A percentile compares a stretch with the other conserved stretches of the same genome.
Evolutionary conservation across 2,888 invertebrate species (phyloP).

Genomic region (Mimas tiliae): DNA sequence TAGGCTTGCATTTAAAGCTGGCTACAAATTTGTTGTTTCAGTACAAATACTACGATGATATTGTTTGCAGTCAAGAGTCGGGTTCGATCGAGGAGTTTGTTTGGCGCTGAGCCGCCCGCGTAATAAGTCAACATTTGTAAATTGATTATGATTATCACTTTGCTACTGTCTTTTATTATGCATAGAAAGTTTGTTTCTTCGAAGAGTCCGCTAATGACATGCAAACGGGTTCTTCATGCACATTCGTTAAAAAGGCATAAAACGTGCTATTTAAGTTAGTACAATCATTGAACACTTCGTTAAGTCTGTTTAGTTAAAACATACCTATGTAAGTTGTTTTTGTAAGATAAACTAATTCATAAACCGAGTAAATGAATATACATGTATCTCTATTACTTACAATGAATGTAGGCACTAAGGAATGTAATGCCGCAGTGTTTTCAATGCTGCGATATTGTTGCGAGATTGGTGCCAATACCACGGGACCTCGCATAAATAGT

Average conservation of each 20-base stretch:
- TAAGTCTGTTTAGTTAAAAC: no score
- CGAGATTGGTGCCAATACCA: no score
- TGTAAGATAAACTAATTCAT: no score
- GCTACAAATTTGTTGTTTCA: slow-evolving; percentile 84
- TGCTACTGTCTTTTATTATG: slow-evolving; percentile 23
- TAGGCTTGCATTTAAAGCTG: slow-evolving; percentile 82
- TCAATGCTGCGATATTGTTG: no score
- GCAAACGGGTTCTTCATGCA: slow-evolving; percentile 21
- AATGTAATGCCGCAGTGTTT: no score
- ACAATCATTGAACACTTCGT: slow-evolving; percentile 18
- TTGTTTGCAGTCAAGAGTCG: slow-evolving; percentile 82
- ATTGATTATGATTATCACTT: slow-evolving; percentile 63
- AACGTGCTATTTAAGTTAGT: slow-evolving; percentile 18
- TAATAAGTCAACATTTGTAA: slow-evolving; percentile 71
- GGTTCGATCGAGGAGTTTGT: slow-evolving; percentile 81
- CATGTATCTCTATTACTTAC: no score
- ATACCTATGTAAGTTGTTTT: no score
- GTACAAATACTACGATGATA: slow-evolving; percentile 83
- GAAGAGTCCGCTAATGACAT: slow-evolving; percentile 18
- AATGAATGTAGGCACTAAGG: no score
- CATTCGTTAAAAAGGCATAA: slow-evolving; percentile 22
- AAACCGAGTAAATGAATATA: no score
- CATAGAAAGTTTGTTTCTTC: slow-evolving; percentile 21
- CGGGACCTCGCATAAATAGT: no score
- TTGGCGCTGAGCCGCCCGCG: slow-evolving; percentile 60